Conservation (phyloP, 2,797 vertebrate species). For the Alcedo quadribrachys region DNA sequence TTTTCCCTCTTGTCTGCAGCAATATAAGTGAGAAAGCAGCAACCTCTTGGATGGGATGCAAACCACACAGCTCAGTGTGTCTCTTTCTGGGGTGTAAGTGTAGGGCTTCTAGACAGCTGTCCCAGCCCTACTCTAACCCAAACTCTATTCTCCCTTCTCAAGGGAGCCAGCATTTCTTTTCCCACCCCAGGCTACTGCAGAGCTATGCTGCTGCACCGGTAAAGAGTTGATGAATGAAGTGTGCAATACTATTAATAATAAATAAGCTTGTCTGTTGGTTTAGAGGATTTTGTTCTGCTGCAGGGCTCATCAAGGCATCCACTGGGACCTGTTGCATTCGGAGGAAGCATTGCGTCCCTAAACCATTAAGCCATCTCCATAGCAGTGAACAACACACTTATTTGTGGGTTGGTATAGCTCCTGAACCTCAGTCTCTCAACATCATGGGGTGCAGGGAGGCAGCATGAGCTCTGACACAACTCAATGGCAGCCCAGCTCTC, state of each 20-base stretch:
- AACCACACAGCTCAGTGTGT: fast-evolving
- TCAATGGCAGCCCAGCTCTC: background rate
- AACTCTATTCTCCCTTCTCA: background rate
- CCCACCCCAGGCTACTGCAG: background rate
- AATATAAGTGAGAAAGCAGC: background rate
- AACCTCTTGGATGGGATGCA: background rate
- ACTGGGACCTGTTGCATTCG: background rate
- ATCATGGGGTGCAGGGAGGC: background rate
- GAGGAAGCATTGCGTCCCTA: background rate
- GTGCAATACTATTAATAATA: slow-evolving; percentile 25
- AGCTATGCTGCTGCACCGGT: background rate
- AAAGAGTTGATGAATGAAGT: slow-evolving; percentile 15
- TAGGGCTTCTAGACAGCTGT: background rate
- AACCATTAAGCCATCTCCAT: background rate
- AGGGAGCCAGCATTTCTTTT: background rate
- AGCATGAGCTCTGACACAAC: background rate
- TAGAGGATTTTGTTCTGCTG: slow-evolving; percentile 24
- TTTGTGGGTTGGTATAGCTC: background rate
- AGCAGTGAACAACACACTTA: too few relatives aligned
- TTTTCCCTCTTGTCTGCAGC: background rate
- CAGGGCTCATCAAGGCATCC: slow-evolving; percentile 7
- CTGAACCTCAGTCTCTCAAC: background rate
- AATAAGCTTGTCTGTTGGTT: slow-evolving; percentile 17
- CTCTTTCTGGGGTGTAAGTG: background rate
- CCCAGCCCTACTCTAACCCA: background rate